phyloP scores from a whole-genome alignment of 2,113 vertebrate species.

The Ascaphus truei region DNA sequence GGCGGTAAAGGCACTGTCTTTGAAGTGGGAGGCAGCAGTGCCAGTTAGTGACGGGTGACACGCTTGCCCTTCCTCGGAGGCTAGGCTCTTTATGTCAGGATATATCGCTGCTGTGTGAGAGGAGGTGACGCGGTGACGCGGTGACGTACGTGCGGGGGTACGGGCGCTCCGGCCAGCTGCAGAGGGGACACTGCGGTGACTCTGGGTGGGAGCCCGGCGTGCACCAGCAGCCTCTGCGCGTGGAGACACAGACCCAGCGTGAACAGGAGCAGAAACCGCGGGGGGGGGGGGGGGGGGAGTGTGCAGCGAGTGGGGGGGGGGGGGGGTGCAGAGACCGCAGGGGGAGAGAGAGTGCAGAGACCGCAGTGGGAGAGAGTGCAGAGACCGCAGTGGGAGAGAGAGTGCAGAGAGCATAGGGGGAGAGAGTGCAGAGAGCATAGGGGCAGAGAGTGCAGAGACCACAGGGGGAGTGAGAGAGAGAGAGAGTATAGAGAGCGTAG shows the following conservation, averaged over 20 bases:
- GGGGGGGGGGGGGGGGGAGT: background rate
- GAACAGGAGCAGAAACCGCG: background rate
- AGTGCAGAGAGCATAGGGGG: too few species aligned
- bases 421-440: too few species aligned
- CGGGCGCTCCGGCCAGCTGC: constrained; percentile 57
- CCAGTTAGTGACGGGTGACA: too few species aligned
- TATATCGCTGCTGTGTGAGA: too few species aligned
- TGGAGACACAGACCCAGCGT: background rate
- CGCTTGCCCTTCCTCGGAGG: too few species aligned
- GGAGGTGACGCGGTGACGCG: background rate
- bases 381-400: background rate
- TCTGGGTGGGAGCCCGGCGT: constrained; percentile 56
- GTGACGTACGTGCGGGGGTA: constrained; percentile 57
- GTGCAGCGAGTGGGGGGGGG: background rate
- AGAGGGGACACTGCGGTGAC: constrained; percentile 55
- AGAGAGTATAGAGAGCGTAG: too few species aligned
- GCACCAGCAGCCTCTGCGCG: constrained; percentile 57
- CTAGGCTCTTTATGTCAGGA: too few species aligned
- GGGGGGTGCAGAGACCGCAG: background rate
- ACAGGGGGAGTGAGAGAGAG: background rate
- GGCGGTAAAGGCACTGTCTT: too few species aligned
- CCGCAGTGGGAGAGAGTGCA: background rate
- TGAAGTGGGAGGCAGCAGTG: too few species aligned
- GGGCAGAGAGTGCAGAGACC: background rate
- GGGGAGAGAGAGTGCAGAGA: background rate